Percentiles rank a stretch among this genome's conserved stretches.
These are phyloP conservation scores for Apostichopus californicus DNA, from an alignment of 35 echinoderm and acorn worm species.

Conservation along the genomic window DNA sequence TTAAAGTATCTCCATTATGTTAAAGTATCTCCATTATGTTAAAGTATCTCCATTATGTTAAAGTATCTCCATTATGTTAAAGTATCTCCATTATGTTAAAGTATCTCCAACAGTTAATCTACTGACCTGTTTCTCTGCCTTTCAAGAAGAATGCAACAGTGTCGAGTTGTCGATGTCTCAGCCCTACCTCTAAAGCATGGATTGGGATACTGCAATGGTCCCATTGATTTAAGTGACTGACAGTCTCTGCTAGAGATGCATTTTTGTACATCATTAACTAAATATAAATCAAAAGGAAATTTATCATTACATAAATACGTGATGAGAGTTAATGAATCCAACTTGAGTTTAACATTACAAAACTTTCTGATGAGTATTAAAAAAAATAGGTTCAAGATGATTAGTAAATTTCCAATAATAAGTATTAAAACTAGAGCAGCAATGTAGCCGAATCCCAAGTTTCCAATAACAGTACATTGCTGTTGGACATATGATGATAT, in stretches of 20 bases:
- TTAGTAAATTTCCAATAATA: not conserved
- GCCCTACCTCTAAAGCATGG: conserved; percentile 94
- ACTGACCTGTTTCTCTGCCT: conserved; percentile 88
- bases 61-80: too few relatives aligned
- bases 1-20: too few relatives aligned
- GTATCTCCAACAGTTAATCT: too few relatives aligned
- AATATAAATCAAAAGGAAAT: not conserved
- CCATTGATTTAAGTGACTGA: conserved; percentile 87
- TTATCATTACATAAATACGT: too few relatives aligned
- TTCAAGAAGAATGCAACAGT: conserved; percentile 97
- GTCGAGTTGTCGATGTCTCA: conserved; percentile 91
- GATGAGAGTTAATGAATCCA: not conserved
- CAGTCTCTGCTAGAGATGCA: conserved; percentile 77
- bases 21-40: too few relatives aligned
- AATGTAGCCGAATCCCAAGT: too few relatives aligned
- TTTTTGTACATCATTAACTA: conserved; percentile 95
- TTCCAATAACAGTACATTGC: too few relatives aligned
- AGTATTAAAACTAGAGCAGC: conserved; percentile 1
- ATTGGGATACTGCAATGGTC: conserved; percentile 93
- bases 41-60: too few relatives aligned
- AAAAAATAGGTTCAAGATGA: not conserved
- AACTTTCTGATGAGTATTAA: not conserved
- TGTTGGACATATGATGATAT: too few relatives aligned
- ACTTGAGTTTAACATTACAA: not conserved
- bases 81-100: too few relatives aligned